Base-by-base conservation (phyloP, 2,888 invertebrate species). In the Bhutanitis thaidina region DNA sequence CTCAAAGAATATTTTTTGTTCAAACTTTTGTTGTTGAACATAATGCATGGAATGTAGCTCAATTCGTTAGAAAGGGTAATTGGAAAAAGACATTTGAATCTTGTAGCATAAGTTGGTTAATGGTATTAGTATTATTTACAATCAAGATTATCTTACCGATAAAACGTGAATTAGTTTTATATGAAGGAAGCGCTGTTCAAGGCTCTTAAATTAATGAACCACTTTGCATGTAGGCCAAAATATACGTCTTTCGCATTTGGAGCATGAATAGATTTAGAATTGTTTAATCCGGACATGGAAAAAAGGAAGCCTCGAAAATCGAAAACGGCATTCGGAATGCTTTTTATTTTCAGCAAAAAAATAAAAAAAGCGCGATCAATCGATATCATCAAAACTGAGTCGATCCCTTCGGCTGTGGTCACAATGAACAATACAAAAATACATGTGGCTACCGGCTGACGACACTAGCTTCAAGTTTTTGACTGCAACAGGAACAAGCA, bases 361-460 rank as follows among this genome's bases (percentile, higher is more conserved):
- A 62, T 81, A 82, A 84, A 83, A 71, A 55, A 57, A 61, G 62
- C 69, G 64, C 70, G 70, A 79, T 80, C 76, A 66, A 81, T 82
- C 73, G 74, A 71, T 74, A 78, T 76, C 72, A 77, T 79, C 71
- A 77, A 76, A 71, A 69, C 68, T 65, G 65, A 69, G 68, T 65
- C 61, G 68, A 68, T 65, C 71, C 70, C 69, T 67, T 67, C 66
- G 69, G 62, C 69, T 75, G 80, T 69, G 86, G 85, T 82, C 84
- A 81, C 76, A 74, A 59, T 62, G 76, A 80, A 87, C 82, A 85
- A 83, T 83, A 69, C 71, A 65, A 69, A 48, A 65, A 69, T 80
- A 83, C 88, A 89, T 87, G 84, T 86, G 87, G 88, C 87, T 78
- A 84, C 83, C 83, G 86, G 77, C 80, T 77, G 86, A 67, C 78